Conservation (phyloP, 2,113 vertebrate species). For the Pteronura brasiliensis region DNA sequence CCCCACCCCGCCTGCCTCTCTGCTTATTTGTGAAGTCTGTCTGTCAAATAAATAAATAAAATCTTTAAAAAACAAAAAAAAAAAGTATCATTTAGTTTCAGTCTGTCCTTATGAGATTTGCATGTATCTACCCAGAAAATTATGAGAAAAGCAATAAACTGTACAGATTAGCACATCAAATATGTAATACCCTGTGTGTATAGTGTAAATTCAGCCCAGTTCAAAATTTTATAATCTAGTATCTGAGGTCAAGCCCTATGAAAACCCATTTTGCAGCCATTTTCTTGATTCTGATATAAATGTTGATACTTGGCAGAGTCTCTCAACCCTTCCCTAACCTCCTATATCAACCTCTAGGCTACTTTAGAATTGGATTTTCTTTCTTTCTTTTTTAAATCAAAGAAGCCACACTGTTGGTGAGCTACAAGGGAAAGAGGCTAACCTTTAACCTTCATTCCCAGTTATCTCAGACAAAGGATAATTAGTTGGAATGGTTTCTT, state of each 20-base stretch:
- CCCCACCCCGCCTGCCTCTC: too few species aligned
- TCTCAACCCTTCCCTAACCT: not conserved
- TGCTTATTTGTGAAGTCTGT: too few species aligned
- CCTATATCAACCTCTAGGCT: not conserved
- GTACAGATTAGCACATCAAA: not conserved
- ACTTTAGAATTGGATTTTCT: not conserved
- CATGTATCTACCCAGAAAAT: not conserved
- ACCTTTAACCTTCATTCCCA: not conserved
- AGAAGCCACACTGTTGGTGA: not conserved
- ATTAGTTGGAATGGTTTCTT: not conserved
- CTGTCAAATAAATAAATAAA: too few species aligned
- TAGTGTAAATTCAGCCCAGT: not conserved
- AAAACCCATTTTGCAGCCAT: not conserved
- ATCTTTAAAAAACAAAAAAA: too few species aligned
- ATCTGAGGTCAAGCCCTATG: not conserved
- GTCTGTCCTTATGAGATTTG: not conserved
- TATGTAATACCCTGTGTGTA: not conserved
- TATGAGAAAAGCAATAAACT: not conserved
- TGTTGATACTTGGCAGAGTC: not conserved
- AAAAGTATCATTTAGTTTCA: not conserved
- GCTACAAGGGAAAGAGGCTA: not conserved
- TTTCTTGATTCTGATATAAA: not conserved
- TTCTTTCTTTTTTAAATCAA: not conserved
- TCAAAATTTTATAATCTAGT: not conserved
- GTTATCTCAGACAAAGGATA: not conserved